These are phyloP conservation scores for Babylonia areolata DNA, from an alignment of 1,140 invertebrate genomes.

Conservation along the genomic window DNA sequence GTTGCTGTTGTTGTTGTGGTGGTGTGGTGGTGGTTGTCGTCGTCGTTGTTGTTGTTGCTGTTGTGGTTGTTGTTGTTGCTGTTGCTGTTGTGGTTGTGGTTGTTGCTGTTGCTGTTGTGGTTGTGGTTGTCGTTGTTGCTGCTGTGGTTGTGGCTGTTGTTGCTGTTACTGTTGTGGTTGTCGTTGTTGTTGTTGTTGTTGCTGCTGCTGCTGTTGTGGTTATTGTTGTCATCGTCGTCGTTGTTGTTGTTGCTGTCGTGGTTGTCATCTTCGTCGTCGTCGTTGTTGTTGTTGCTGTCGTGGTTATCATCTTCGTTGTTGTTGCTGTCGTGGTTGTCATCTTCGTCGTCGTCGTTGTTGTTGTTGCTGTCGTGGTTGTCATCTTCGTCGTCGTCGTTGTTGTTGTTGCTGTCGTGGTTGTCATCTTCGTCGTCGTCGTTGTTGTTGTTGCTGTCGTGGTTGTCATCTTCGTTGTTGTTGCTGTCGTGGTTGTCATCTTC, in stretches of 20 bases:
- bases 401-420: neutral
- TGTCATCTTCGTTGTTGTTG: neutral
- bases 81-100: neutral
- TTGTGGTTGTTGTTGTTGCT: neutral
- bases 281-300: neutral
- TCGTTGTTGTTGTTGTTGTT: too few species aligned
- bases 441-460: neutral
- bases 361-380: neutral
- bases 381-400: neutral
- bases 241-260: neutral
- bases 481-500: neutral
- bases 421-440: neutral
- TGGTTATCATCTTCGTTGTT: neutral
- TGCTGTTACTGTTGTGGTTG: too few species aligned
- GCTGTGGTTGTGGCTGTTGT: neutral
- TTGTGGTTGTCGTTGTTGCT: neutral
- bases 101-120: neutral
- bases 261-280: neutral
- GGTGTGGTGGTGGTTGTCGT: neutral
- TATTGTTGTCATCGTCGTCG: neutral
- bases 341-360: neutral
- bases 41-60: neutral
- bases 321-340: neutral
- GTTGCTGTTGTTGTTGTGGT: neutral
- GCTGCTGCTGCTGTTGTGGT: too few species aligned